phyloP scores from a whole-genome alignment of 2,888 invertebrate species.

The Folsomia manolachei region DNA sequence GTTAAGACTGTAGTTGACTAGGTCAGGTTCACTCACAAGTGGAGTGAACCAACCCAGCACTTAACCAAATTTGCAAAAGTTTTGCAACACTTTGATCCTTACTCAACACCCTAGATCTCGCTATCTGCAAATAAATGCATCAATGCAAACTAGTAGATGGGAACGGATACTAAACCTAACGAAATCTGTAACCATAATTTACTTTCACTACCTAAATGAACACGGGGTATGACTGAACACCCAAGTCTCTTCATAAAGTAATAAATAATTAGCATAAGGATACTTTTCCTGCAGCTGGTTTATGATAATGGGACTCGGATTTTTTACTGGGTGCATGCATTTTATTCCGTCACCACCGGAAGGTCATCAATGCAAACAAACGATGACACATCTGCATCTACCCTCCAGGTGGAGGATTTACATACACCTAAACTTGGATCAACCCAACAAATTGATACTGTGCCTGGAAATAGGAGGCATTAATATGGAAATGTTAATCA shows the following conservation, averaged over 20 bases:
- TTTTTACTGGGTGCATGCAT: neutral
- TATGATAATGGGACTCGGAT: neutral
- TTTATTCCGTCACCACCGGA: neutral
- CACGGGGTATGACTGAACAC: too few species aligned
- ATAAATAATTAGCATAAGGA: neutral
- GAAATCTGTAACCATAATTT: too few species aligned
- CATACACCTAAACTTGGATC: too few species aligned
- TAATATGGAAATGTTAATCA: slow-evolving; percentile 7
- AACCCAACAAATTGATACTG: slow-evolving; percentile 1
- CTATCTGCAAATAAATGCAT: neutral
- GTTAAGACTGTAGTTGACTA: too few species aligned
- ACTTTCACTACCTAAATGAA: too few species aligned
- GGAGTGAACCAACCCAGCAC: neutral
- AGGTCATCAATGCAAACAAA: slow-evolving; percentile 4
- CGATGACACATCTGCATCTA: slow-evolving; percentile 2
- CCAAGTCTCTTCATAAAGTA: neutral
- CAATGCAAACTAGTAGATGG: too few species aligned
- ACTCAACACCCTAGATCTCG: neutral
- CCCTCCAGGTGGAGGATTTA: slow-evolving; percentile 4
- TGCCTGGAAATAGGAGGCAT: neutral
- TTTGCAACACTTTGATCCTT: neutral
- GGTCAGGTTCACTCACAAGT: neutral
- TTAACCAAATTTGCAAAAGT: neutral
- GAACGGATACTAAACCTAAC: too few species aligned
- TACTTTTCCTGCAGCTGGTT: neutral